These are phyloP conservation scores for Scaptomyza hsui DNA, from an alignment of 1,140 invertebrate species.

Conservation along the genomic window DNA sequence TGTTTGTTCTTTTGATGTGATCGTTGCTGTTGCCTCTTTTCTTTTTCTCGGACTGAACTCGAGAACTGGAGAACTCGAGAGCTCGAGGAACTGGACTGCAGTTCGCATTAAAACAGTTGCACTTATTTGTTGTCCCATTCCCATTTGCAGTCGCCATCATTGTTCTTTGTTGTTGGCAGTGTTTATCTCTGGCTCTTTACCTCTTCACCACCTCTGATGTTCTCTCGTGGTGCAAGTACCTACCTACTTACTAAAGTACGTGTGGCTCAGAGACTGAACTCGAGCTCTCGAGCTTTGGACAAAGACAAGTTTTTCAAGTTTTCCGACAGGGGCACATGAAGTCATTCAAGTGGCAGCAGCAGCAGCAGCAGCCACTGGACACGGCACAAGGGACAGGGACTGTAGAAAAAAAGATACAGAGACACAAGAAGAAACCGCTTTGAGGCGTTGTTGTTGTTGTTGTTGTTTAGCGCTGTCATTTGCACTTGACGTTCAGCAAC, in stretches of 20 bases:
- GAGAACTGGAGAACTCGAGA: slow-evolving; percentile 17
- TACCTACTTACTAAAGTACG: slow-evolving; percentile 52
- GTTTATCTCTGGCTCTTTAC: slow-evolving; percentile 33
- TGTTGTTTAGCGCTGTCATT: slow-evolving; percentile 58
- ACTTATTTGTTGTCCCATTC: slow-evolving; percentile 74
- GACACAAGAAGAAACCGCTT: slow-evolving; percentile 10
- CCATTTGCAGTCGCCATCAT: slow-evolving; percentile 43
- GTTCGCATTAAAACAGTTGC: slow-evolving; percentile 70
- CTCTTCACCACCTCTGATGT: slow-evolving; percentile 24
- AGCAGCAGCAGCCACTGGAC: slow-evolving; percentile 55
- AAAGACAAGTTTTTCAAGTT: slow-evolving; percentile 82
- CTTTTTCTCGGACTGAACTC: slow-evolving; percentile 20
- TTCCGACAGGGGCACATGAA: slow-evolving; percentile 71
- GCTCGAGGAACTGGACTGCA: slow-evolving; percentile 40
- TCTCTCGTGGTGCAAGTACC: slow-evolving; percentile 40
- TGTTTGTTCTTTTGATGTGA: slow-evolving; percentile 48
- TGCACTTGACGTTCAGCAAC: slow-evolving; percentile 68
- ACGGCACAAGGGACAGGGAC: slow-evolving; percentile 26
- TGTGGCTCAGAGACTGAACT: slow-evolving; percentile 50
- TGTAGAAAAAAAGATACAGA: slow-evolving; percentile 10
- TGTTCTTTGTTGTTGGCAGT: slow-evolving; percentile 31
- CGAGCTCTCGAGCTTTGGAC: slow-evolving; percentile 27
- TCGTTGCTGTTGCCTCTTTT: slow-evolving; percentile 13
- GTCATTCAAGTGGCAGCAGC: slow-evolving; percentile 73
- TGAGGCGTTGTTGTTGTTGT: slow-evolving; percentile 48